Evolutionary conservation across 2,113 vertebrate genomes (phyloP).

Genomic region (Fregata magnificens): DNA sequence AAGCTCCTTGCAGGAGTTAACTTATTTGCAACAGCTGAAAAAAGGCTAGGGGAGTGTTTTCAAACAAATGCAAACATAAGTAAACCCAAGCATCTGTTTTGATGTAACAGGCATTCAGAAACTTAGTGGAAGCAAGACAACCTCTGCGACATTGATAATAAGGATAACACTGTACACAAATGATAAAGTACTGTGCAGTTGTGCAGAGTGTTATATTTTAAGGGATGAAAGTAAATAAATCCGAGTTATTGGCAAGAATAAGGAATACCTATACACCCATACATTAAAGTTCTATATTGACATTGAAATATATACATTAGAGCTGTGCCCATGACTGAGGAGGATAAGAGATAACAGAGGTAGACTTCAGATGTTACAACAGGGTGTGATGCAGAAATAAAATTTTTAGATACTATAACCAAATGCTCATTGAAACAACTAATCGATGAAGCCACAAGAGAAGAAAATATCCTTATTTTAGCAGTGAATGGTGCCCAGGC

Average conservation of each 20-base stretch:
- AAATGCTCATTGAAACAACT: background rate
- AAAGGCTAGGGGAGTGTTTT: background rate
- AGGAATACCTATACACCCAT: background rate
- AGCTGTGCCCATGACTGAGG: background rate
- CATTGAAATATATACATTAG: background rate
- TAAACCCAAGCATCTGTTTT: background rate
- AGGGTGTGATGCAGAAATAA: background rate
- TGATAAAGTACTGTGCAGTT: background rate
- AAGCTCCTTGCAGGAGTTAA: background rate
- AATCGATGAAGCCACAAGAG: background rate
- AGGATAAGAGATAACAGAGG: background rate
- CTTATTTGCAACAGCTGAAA: background rate
- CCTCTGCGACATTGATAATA: background rate
- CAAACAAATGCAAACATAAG: background rate
- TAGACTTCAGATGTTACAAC: background rate
- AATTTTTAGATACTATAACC: background rate
- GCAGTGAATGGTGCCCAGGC: background rate
- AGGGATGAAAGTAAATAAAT: background rate
- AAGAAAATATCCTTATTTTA: background rate
- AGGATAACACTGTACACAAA: background rate
- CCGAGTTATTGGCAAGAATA: background rate
- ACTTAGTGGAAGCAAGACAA: background rate
- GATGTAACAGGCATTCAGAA: background rate
- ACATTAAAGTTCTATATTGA: background rate
- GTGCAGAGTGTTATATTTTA: background rate